Percentiles rank a stretch among this genome's conserved stretches.
These are phyloP conservation scores for Hirudo medicinalis DNA, from an alignment of 1,140 invertebrate genomes.

Conservation along the genomic window DNA sequence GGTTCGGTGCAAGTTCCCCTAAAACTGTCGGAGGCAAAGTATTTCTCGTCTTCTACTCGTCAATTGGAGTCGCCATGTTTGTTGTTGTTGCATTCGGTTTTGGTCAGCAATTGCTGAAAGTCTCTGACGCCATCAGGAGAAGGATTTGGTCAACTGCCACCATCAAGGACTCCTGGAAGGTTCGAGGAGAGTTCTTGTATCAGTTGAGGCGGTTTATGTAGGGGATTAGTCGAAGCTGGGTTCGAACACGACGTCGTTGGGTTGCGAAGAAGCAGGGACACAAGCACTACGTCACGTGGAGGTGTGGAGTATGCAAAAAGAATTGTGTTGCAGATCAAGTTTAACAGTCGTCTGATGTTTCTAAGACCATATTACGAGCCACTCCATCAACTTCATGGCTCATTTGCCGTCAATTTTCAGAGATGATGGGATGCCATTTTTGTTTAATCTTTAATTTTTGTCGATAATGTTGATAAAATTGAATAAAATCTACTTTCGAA, in stretches of 20 bases:
- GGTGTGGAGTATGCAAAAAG: too few relatives aligned
- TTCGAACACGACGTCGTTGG: too few relatives aligned
- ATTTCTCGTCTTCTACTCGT: slow-evolving; percentile 1
- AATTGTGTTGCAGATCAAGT: too few relatives aligned
- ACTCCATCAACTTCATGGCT: too few relatives aligned
- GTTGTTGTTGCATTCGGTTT: slow-evolving; percentile 5
- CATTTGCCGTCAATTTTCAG: too few relatives aligned
- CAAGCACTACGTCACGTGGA: too few relatives aligned
- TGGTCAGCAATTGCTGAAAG: neutral
- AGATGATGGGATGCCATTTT: too few relatives aligned
- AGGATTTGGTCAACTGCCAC: neutral
- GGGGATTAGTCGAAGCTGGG: neutral
- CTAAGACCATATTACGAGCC: too few relatives aligned
- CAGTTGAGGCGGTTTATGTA: neutral
- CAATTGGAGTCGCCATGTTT: slow-evolving; percentile 1
- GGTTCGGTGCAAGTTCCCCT: neutral
- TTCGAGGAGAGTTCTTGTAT: neutral
- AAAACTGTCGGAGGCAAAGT: neutral
- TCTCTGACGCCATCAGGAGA: slow-evolving; percentile 2
- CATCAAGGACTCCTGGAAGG: neutral
- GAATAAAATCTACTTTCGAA: neutral
- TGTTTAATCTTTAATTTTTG: too few relatives aligned
- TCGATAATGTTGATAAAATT: neutral
- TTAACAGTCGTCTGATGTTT: too few relatives aligned
- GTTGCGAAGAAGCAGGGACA: too few relatives aligned